These are phyloP conservation scores for Seriola dumerili DNA, from an alignment of 2,113 vertebrate species.

Conservation along the genomic window DNA sequence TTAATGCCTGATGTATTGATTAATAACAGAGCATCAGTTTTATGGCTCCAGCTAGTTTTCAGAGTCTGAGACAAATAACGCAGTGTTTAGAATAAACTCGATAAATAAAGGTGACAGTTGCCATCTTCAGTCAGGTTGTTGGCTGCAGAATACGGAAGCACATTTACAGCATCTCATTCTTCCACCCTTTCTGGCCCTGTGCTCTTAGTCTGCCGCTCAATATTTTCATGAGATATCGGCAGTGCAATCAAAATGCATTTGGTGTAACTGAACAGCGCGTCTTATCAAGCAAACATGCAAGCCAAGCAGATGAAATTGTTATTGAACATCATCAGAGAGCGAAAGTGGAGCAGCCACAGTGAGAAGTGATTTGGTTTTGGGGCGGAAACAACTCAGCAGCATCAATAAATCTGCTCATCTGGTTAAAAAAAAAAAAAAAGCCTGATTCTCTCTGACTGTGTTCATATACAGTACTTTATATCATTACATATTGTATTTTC, in stretches of 20 bases:
- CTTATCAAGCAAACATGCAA: slow-evolving; percentile 39
- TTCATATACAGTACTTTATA: too few relatives aligned
- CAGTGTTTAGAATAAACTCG: slow-evolving; percentile 10
- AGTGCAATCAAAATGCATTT: slow-evolving; percentile 42
- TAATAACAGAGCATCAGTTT: slow-evolving; percentile 26
- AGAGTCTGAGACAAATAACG: slow-evolving; percentile 13
- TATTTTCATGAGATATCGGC: slow-evolving; percentile 4
- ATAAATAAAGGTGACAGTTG: slow-evolving; percentile 43
- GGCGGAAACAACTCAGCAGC: slow-evolving; percentile 14
- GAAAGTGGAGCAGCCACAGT: background rate
- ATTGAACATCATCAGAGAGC: slow-evolving; percentile 31
- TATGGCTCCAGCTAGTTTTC: background rate
- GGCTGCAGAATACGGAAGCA: slow-evolving; percentile 11
- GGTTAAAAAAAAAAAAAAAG: too few relatives aligned
- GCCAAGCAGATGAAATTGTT: slow-evolving; percentile 62
- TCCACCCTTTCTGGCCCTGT: slow-evolving; percentile 8
- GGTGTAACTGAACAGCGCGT: slow-evolving; percentile 49
- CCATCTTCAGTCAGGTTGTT: slow-evolving; percentile 31
- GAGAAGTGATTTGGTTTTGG: slow-evolving; percentile 18
- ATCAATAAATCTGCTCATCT: too few relatives aligned
- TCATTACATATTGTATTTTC: too few relatives aligned
- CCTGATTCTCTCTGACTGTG: too few relatives aligned
- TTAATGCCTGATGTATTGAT: slow-evolving; percentile 43
- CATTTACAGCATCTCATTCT: slow-evolving; percentile 29
- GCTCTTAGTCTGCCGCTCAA: slow-evolving; percentile 16